A percentile compares a stretch with the other conserved stretches of the same genome.
Evolutionary conservation across 2,797 vertebrate genomes (phyloP).

Genomic region (Setipinna tenuifilis): DNA sequence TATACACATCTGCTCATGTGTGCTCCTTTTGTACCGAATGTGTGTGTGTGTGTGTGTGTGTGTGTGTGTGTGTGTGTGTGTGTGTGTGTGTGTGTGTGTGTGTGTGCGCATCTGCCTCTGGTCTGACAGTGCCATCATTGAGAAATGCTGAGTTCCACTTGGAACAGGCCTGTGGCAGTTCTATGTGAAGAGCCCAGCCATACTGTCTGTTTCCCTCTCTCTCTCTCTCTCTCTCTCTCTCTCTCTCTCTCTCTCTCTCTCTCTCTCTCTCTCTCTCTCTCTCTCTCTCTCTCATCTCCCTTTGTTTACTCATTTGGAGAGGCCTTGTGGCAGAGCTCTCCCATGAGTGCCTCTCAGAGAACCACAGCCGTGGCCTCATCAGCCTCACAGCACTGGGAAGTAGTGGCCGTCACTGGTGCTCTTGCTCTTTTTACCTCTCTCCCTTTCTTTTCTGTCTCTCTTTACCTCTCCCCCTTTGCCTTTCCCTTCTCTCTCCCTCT

Average conservation of each 20-base stretch:
- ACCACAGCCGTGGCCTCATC: constrained; percentile 13
- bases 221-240: neutral
- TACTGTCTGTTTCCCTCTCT: neutral
- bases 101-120: neutral
- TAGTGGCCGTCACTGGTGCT: neutral
- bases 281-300: neutral
- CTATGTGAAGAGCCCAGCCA: neutral
- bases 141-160: constrained; percentile 6
- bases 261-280: neutral
- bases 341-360: constrained; percentile 29
- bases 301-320: constrained; percentile 44
- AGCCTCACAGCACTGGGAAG: neutral
- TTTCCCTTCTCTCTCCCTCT: neutral
- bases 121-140: constrained; percentile 4
- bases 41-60: neutral
- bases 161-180: constrained; percentile 15
- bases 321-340: constrained; percentile 30
- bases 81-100: neutral
- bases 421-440: neutral
- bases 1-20: too few species aligned
- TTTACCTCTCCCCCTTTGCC: neutral
- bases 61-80: neutral
- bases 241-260: too few species aligned
- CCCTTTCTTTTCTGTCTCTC: neutral
- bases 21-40: neutral